Evolutionary conservation across 1,140 invertebrate species (phyloP).

Genomic region (Cydia amplana): DNA sequence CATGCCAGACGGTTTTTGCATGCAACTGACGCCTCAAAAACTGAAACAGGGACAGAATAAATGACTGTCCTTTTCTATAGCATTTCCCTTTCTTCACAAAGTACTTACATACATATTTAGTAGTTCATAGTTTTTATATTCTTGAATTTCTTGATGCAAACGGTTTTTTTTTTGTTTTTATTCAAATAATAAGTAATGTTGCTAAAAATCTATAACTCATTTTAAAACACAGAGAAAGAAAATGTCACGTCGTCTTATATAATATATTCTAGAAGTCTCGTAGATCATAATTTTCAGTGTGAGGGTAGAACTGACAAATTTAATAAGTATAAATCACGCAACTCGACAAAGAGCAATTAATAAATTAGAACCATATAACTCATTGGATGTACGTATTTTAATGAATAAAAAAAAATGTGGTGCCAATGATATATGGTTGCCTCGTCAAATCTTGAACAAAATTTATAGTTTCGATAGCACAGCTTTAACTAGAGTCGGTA

Average conservation of each 20-base stretch:
- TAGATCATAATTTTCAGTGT: no score
- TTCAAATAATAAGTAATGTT: no score
- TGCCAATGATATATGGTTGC: constrained; percentile 40
- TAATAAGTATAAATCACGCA: no score
- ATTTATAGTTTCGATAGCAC: constrained; percentile 51
- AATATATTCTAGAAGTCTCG: no score
- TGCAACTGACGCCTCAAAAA: constrained; percentile 48
- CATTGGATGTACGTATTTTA: constrained; percentile 9
- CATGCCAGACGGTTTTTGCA: constrained; percentile 42
- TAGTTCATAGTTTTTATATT: not conserved
- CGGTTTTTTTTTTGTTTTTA: no score
- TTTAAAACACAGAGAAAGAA: no score
- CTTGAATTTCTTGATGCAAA: no score
- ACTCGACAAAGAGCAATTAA: not conserved
- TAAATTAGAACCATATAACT: constrained; percentile 26
- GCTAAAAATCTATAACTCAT: no score
- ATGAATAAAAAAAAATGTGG: constrained; percentile 35
- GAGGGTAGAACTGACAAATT: no score
- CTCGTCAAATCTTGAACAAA: constrained; percentile 40
- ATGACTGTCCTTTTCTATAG: constrained; percentile 35
- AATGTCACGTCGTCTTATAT: no score
- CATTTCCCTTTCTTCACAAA: not conserved
- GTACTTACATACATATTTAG: not conserved
- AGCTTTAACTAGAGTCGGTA: constrained; percentile 40
- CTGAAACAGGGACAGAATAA: constrained; percentile 24